Evolutionary conservation across 2,888 invertebrate species (phyloP), one percentile per base, ranked within the genome.

Genomic region (Cotesia congregata): DNA sequence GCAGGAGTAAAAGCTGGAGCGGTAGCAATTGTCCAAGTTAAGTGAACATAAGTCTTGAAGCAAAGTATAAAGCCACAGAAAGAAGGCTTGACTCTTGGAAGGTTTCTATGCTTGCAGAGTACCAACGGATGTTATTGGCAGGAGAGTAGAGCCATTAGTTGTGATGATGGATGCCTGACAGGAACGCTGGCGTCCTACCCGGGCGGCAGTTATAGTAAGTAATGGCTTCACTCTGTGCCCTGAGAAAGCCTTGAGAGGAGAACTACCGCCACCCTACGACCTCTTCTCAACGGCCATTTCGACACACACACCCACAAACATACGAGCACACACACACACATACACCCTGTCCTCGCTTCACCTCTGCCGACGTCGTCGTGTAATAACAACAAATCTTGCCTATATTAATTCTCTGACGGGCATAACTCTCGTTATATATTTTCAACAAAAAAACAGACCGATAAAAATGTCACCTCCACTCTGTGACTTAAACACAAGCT

Each of bases 121-220:
- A 79, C 74, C 82, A 83, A 85, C 87, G 88, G 87, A 88, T 89
- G 88, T 88, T 89, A 89, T 89, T 89, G 89, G 87, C 89, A 89
- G 88, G 83, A 86, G 87, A 88, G 88, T 86, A 82, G 86, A 87
- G 83, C 88, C 88, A 88, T 89, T 89, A 89, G 88, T 89, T 85
- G 86, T 84, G 83, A 88, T 88, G 89, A 89, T 88, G 89, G 89
- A 89, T 89, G 88, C 86, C 85, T 88, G 89, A 89, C 89, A 89
- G 87, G 83, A 85, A 83, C 85, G 85, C 84, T 83, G 83, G 85
- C 86, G 86, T 87, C 86, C 86, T 84, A 79, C 83, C 85, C 84
- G 81, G 83, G 81, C 85, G 88, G 88, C 88, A 89, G 88, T 88
- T 89, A 88, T 87, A 87, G 88, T 88, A 88, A 89, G 87, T 88